Conservation (phyloP, 2,797 vertebrate species). For the Trichosurus vulpecula region DNA sequence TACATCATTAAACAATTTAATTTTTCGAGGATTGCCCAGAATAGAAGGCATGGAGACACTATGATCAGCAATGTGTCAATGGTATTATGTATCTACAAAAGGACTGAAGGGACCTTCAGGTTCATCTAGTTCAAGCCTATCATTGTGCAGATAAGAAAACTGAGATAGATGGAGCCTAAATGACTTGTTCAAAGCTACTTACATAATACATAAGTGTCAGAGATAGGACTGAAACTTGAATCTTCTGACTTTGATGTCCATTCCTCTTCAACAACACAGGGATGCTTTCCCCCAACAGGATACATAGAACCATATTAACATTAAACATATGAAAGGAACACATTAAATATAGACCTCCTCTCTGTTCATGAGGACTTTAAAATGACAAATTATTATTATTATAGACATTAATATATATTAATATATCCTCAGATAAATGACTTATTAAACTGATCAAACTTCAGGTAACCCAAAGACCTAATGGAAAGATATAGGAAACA, state of each 20-base stretch:
- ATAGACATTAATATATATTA: not conserved
- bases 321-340: not conserved
- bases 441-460: not conserved
- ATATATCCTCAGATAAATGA: not conserved
- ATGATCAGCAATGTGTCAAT: conserved; percentile 63
- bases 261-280: not conserved
- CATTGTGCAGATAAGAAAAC: not conserved
- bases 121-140: not conserved
- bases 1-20: not conserved
- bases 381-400: not conserved
- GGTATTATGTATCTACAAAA: not conserved
- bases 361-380: not conserved
- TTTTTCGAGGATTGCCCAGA: not conserved
- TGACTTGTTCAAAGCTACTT: not conserved
- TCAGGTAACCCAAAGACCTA: not conserved
- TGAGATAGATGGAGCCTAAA: not conserved
- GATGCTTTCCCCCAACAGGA: not conserved
- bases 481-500: not conserved
- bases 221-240: not conserved
- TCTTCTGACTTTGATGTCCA: not conserved
- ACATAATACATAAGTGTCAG: not conserved
- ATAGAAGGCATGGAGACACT: not conserved
- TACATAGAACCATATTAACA: not conserved
- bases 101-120: not conserved
- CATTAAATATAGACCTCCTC: not conserved